phyloP scores from a whole-genome alignment of 2,113 vertebrate genomes.

The Nymphicus hollandicus region DNA sequence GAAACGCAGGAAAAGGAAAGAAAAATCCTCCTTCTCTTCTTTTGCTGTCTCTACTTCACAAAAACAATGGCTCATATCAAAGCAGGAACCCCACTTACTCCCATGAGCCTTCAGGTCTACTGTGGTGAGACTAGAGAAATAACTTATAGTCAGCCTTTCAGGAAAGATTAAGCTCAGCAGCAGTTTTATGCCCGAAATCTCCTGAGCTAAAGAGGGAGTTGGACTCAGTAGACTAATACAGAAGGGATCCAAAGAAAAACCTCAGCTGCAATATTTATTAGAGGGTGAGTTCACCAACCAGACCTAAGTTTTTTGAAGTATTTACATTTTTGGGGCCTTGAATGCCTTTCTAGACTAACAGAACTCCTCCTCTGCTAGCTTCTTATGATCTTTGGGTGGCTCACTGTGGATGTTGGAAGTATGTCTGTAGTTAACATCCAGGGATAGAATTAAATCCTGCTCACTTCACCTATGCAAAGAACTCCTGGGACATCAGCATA shows the following conservation, averaged over 20 bases:
- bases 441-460: constrained; percentile 18
- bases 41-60: not conserved
- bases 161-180: not conserved
- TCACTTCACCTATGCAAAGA: constrained; percentile 4
- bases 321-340: not conserved
- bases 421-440: constrained; percentile 10
- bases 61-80: not conserved
- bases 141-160: not conserved
- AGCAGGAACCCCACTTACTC: not conserved
- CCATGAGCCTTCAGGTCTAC: not conserved
- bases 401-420: not conserved
- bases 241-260: not conserved
- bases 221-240: not conserved
- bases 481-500: not conserved
- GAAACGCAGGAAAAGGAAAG: constrained; percentile 7
- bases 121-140: not conserved
- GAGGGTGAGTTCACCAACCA: not conserved
- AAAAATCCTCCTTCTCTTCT: not conserved
- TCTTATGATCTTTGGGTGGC: not conserved
- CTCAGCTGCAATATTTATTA: not conserved
- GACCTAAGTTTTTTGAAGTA: not conserved
- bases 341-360: not conserved
- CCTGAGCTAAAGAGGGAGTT: not conserved
- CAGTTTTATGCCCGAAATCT: not conserved
- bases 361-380: not conserved